These are phyloP conservation scores for Caenorhabditis macrosperma DNA, from an alignment of 2,888 invertebrate species.

Conservation along the genomic window DNA sequence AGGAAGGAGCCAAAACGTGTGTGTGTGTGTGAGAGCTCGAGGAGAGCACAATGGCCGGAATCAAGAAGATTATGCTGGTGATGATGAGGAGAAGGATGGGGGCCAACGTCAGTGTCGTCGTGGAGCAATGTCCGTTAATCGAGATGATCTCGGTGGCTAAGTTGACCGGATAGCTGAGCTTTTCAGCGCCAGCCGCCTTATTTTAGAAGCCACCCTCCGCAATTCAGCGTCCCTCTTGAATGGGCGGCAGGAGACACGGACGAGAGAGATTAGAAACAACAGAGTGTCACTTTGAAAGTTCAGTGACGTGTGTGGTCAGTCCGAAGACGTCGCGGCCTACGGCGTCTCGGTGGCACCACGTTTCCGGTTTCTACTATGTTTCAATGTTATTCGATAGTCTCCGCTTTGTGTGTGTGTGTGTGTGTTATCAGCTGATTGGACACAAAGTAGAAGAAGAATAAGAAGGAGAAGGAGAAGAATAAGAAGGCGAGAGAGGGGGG, in stretches of 20 bases:
- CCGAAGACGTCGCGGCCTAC: slow-evolving; percentile 18
- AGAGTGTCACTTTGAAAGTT: slow-evolving; percentile 51
- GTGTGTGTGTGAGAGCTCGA: neutral
- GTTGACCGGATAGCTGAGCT: slow-evolving; percentile 6
- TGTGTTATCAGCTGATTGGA: slow-evolving; percentile 54
- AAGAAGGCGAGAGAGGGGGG: slow-evolving; percentile 17
- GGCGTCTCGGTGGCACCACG: slow-evolving; percentile 34
- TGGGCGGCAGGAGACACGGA: neutral
- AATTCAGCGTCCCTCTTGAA: neutral
- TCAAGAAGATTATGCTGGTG: slow-evolving; percentile 47
- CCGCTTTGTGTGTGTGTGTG: slow-evolving; percentile 14
- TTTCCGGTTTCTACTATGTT: slow-evolving; percentile 59
- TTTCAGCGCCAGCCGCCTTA: slow-evolving; percentile 15
- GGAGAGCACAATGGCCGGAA: slow-evolving; percentile 34
- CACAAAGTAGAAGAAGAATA: slow-evolving; percentile 29
- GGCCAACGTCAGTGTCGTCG: slow-evolving; percentile 22
- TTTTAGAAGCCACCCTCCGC: slow-evolving; percentile 44
- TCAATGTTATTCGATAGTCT: slow-evolving; percentile 57
- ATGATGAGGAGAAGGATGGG: slow-evolving; percentile 16
- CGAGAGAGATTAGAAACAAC: neutral
- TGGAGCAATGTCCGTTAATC: slow-evolving; percentile 42
- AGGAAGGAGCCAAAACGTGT: slow-evolving; percentile 2
- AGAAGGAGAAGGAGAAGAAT: slow-evolving; percentile 2
- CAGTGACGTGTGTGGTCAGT: slow-evolving; percentile 57
- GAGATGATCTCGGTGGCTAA: slow-evolving; percentile 37